Evolutionary conservation across 2,888 invertebrate species (phyloP), one percentile per base, ranked within the genome.

Genomic region (Amphipyra tragopoginis): DNA sequence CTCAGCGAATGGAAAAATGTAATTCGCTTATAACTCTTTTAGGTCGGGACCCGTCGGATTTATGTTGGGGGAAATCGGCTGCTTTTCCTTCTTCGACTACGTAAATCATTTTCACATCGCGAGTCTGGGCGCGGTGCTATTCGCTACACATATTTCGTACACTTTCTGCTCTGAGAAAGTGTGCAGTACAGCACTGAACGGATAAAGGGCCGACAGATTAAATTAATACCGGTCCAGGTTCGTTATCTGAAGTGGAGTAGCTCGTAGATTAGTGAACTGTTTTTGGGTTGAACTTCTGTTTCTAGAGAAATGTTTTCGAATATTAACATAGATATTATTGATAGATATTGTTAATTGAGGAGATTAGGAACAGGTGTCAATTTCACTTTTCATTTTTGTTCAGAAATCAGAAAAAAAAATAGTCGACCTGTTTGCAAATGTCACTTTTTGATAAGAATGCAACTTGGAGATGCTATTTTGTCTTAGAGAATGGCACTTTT

Each of bases 81-180:
- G 86, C 82, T 84, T 86, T 87, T 85, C 85, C 85, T 82, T 88
- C 85, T 90, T 88, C 82, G 62, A 81, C 87, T 87, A 86, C 89
- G 86, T 92, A 90, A 92, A 93, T 92, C 90, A 92, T 92, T 91
- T 91, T 89, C 89, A 87, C 88, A 82, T 89, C 72, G 70, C 68
- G 59, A 62, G 60, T 8, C 53, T 58, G 65, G 72, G 74, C 72
- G 66, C 70, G 74, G 70, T 67, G 44, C 48, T 61, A 59, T 71
- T 79, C 72, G 79, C 75, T 79, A 76, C 75, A 79, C 77, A 79
- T 79, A 77, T 82, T 84, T 82, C 59, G 83, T 84, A 80, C 80
- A 84, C 75, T 80, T 77, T 71, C 76, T 75, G 77, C 65, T 76
- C n/a, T 63, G 76, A 75, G 83, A 85, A 86, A 81, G 79, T 81